These are phyloP conservation scores for Carabus problematicus DNA, from an alignment of 2,888 invertebrate species.

Conservation along the genomic window DNA sequence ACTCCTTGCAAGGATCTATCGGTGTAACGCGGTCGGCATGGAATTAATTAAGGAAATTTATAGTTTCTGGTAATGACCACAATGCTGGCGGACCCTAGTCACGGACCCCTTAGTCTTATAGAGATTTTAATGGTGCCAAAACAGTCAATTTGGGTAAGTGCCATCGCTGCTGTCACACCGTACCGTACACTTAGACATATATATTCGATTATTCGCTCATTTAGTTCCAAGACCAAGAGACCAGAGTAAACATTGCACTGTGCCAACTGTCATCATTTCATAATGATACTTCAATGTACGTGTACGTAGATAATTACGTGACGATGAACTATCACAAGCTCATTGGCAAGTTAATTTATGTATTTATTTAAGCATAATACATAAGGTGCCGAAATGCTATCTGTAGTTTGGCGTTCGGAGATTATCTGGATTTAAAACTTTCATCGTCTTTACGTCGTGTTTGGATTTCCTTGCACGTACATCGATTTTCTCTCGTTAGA, in stretches of 20 bases:
- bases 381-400: constrained; percentile 18
- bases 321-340: constrained; percentile 1
- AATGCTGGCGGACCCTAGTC: constrained; percentile 16
- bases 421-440: constrained; percentile 34
- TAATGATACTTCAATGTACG: too few species aligned
- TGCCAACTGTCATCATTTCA: too few species aligned
- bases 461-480: constrained; percentile 24
- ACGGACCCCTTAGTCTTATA: neutral
- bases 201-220: constrained; percentile 24
- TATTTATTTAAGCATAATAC: constrained; percentile 27
- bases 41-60: constrained; percentile 58
- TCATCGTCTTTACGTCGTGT: constrained; percentile 27
- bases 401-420: constrained; percentile 18
- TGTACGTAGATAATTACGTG: constrained; percentile 3
- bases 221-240: neutral
- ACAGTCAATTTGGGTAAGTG: constrained; percentile 27
- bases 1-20: constrained; percentile 44
- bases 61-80: constrained; percentile 52
- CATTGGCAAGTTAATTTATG: constrained; percentile 20
- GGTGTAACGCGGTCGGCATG: constrained; percentile 53
- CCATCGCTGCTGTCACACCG: constrained; percentile 5
- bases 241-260: constrained; percentile 13
- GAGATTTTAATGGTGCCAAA: constrained; percentile 25
- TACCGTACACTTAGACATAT: neutral
- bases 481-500: constrained; percentile 18